Percentiles rank a stretch among this genome's conserved stretches.
phyloP scores from a whole-genome alignment of 2,888 invertebrate species.

The Macrophya alboannulata region DNA sequence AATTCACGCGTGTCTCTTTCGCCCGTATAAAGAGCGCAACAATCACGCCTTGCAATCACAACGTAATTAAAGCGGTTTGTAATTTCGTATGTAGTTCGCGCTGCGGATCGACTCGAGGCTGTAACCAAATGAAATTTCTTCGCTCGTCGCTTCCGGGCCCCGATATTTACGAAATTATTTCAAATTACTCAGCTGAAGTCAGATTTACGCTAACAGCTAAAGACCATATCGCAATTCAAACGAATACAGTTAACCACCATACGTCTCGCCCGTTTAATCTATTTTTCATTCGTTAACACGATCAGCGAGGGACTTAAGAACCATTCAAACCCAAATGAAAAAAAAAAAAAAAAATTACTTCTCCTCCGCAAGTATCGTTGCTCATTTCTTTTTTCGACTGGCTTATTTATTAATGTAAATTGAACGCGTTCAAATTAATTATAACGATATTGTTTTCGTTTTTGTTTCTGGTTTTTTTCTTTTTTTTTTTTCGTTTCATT shows the following conservation, averaged over 20 bases:
- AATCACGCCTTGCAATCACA: slow-evolving; percentile 50
- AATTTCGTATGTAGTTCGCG: slow-evolving; percentile 18
- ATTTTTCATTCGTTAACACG: slow-evolving; percentile 55
- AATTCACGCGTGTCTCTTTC: slow-evolving; percentile 44
- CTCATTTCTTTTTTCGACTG: slow-evolving; percentile 27
- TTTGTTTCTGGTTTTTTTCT: too few species aligned
- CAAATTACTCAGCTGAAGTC: slow-evolving; percentile 23
- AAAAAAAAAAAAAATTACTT: background rate
- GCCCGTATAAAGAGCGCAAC: slow-evolving; percentile 35
- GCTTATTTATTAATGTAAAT: slow-evolving; percentile 59
- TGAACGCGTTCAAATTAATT: slow-evolving; percentile 58
- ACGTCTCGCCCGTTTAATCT: slow-evolving; percentile 41
- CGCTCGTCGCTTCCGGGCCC: background rate
- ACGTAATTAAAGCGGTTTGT: slow-evolving; percentile 48
- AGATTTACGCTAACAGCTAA: background rate
- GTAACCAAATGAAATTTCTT: background rate
- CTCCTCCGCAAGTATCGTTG: slow-evolving; percentile 24
- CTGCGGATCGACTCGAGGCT: background rate
- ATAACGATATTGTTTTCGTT: slow-evolving; percentile 42
- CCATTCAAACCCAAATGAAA: background rate
- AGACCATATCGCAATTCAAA: background rate
- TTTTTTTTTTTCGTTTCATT: background rate
- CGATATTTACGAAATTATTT: slow-evolving; percentile 36
- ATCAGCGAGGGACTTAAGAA: background rate
- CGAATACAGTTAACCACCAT: background rate